Base-by-base conservation (phyloP, 2,113 vertebrate species). In the Saguinus imperator region DNA sequence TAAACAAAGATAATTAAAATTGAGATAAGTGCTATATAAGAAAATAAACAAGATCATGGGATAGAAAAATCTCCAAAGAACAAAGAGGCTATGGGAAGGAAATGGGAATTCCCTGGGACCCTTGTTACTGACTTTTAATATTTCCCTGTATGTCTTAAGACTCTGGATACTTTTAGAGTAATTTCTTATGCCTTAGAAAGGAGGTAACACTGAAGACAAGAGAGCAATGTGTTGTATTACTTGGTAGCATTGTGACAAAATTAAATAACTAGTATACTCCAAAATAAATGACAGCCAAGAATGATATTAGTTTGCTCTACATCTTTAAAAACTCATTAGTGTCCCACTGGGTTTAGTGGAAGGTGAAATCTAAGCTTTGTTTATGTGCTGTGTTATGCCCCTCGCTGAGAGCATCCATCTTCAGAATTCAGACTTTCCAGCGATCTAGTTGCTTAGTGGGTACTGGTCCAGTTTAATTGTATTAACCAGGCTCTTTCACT, bases 271-370 rank as follows among this genome's bases (percentile, higher is more conserved):
- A 80, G 29, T 93, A 12, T 80, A 87, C 55, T 92, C 76, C 70
- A 87, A 85, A 96, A 55, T 92, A 94, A 94, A 32, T 91, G 64
- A 80, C 40, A 94, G 32, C n/a, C 10, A 64, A 95, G 79, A 94
- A 77, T 96, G 48, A 50, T 87, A 80, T 48, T 90, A 43, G 61
- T 89, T 94, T 95, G 61, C 85, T 96, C 91, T 95, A 73, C 75
- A 81, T 91, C 68, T 95, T 92, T 97, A 92, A 82, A 91, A 94
- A 86, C 37, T 93, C 75, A 94, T 61, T 96, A 93, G 45, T 72
- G 23, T 97, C 75, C 79, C n/a, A 27, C 43, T 87, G 91, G 32
- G 43, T 76, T 79, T 95, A 35, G 72, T 95, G 75, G 73, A 75
- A 85, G 68, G n/a, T 85, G 55, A 87, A 94, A 35, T 55, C 13